A percentile compares a stretch with the other conserved stretches of the same genome.
These are phyloP conservation scores for Peromyscus maniculatus DNA, from an alignment of 2,113 vertebrate species.

Conservation along the genomic window DNA sequence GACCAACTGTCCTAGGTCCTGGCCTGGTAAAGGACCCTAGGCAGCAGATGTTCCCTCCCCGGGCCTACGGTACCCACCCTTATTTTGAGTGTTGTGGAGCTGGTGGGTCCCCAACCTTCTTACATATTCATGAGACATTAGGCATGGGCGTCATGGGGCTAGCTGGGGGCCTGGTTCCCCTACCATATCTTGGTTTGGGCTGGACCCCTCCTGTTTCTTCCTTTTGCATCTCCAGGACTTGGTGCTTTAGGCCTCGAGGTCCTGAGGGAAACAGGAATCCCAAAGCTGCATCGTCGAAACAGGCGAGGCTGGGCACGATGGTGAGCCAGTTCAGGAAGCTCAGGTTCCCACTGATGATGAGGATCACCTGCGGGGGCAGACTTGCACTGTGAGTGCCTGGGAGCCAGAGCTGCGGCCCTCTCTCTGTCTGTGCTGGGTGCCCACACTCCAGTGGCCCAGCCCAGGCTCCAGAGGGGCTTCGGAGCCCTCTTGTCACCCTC, in stretches of 20 bases:
- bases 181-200: slow-evolving; percentile 83
- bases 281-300: slow-evolving; percentile 94
- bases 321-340: slow-evolving; percentile 99
- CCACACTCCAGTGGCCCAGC: background rate
- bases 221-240: slow-evolving; percentile 85
- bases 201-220: background rate
- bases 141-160: background rate
- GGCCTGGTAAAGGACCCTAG: background rate
- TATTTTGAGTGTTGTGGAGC: no score
- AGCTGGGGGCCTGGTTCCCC: background rate
- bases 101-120: background rate
- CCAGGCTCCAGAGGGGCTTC: no score
- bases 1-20: background rate
- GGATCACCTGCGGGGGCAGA: slow-evolving; percentile 86
- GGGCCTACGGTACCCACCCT: background rate
- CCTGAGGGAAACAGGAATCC: slow-evolving; percentile 88
- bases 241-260: slow-evolving; percentile 77
- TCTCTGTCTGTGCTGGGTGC: background rate
- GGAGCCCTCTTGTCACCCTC: background rate
- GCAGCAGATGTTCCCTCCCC: background rate
- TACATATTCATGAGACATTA: background rate
- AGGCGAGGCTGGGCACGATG: slow-evolving; percentile 95
- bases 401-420: background rate
- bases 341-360: slow-evolving; percentile 96
- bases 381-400: background rate